Evolutionary conservation across 2,797 vertebrate genomes (phyloP).

Genomic region (Hydrolagus colliei): DNA sequence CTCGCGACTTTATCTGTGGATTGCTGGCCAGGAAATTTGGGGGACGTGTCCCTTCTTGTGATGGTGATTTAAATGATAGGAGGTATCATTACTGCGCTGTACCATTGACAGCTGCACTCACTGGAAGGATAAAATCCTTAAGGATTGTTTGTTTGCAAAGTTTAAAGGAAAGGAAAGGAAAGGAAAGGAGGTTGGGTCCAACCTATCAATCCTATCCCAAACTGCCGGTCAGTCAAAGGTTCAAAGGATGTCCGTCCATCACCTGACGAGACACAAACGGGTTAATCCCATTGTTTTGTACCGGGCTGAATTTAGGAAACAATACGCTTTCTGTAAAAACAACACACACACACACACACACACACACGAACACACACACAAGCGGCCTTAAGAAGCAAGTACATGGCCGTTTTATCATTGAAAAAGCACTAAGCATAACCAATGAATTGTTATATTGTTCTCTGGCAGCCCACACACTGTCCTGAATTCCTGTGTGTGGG

Average conservation of each 20-base stretch:
- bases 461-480: conserved; percentile 19
- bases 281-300: conserved; percentile 1
- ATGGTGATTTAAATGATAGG: no score
- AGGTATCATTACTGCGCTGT: no score
- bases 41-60: no score
- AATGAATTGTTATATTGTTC: conserved; percentile 26
- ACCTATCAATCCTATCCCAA: neutral
- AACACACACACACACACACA: neutral
- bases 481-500: conserved; percentile 31
- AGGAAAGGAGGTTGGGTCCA: neutral
- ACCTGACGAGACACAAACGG: neutral
- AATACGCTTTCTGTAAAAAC: neutral
- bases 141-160: neutral
- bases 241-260: neutral
- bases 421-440: conserved; percentile 6
- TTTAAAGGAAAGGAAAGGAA: no score
- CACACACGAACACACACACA: neutral
- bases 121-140: no score
- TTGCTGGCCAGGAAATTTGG: no score
- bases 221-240: neutral
- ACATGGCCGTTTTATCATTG: conserved; percentile 14
- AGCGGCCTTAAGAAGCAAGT: neutral
- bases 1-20: no score
- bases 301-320: neutral
- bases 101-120: no score